phyloP scores from a whole-genome alignment of 2,797 vertebrate species.

The Acrocephalus scirpaceus region DNA sequence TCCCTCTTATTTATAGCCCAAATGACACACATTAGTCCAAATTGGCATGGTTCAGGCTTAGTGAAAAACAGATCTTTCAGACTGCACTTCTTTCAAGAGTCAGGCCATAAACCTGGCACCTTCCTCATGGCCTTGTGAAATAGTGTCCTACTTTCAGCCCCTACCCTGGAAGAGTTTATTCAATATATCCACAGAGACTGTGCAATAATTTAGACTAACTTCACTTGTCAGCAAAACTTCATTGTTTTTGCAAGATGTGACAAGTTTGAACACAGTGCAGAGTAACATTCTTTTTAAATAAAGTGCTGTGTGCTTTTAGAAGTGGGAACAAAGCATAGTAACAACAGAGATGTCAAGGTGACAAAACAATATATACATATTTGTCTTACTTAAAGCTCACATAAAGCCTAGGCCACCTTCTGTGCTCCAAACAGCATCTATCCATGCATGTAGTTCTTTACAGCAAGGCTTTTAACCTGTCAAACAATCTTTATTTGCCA shows the following conservation, averaged over 20 bases:
- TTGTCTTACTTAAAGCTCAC: constrained; percentile 21
- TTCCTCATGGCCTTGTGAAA: neutral
- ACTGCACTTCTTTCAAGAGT: neutral
- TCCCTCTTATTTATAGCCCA: neutral
- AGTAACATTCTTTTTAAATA: neutral
- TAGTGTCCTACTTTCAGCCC: neutral
- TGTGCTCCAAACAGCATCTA: neutral
- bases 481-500: neutral
- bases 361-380: constrained; percentile 1
- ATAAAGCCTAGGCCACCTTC: neutral
- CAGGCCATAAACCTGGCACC: constrained; percentile 15
- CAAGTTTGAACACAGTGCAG: neutral
- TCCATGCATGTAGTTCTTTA: neutral
- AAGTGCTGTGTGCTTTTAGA: neutral
- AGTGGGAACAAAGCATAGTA: neutral
- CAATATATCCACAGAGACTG: neutral
- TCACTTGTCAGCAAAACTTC: constrained; percentile 20
- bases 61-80: neutral
- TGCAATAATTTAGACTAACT: neutral
- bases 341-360: neutral
- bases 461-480: neutral
- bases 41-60: neutral
- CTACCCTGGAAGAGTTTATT: neutral
- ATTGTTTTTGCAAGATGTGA: neutral
- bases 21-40: neutral